Conservation (phyloP, 64 coral and sea anemone genomes). For the Montipora sp. region DNA sequence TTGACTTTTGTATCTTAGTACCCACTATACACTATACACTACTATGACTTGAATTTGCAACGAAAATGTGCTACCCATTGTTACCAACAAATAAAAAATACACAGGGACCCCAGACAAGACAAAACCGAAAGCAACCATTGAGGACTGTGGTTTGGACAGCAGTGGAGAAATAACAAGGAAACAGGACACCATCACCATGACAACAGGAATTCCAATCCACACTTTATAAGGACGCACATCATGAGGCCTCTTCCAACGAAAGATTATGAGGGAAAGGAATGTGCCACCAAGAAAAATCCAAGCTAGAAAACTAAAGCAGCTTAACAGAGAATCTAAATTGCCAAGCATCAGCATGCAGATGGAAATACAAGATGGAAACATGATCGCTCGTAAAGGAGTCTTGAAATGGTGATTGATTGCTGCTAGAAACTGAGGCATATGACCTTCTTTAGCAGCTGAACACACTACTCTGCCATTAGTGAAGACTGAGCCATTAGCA, state of each 20-base stretch:
- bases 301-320: constrained; percentile 74
- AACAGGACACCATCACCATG: constrained; percentile 68
- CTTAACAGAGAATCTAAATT: constrained; percentile 69
- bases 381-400: constrained; percentile 68
- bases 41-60: no score
- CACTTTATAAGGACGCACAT: constrained; percentile 76
- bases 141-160: constrained; percentile 66
- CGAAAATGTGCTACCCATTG: neutral
- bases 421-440: constrained; percentile 69
- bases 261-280: constrained; percentile 71
- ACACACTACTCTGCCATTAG: constrained; percentile 68
- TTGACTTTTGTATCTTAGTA: no score
- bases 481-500: constrained; percentile 69
- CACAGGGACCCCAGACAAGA: constrained; percentile 64
- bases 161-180: constrained; percentile 68
- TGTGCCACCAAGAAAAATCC: constrained; percentile 68
- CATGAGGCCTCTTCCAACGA: constrained; percentile 71
- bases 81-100: constrained; percentile 57
- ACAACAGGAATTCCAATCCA: constrained; percentile 66
- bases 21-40: no score
- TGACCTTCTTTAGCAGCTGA: constrained; percentile 73
- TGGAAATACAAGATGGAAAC: constrained; percentile 60
- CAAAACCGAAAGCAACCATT: constrained; percentile 42
- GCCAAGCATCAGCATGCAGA: constrained; percentile 68
- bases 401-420: constrained; percentile 45